Base-by-base conservation (phyloP, 2,113 vertebrate genomes). In the Chaetops frenatus region DNA sequence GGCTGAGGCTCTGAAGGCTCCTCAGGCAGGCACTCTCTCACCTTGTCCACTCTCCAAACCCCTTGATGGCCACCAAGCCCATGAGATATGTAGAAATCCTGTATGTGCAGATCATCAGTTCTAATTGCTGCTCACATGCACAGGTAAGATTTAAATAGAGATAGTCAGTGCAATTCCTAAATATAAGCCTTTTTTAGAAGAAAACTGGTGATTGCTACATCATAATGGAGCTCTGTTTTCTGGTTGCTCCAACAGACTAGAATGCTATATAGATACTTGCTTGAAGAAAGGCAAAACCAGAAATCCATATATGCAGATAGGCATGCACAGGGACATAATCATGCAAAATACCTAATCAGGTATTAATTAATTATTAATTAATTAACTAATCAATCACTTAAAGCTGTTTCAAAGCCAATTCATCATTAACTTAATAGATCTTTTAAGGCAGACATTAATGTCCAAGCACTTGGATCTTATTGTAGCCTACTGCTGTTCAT, bases 401-500 rank as follows among this genome's bases (percentile, higher is more conserved):
- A 70, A 94, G 23, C 57, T 72, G 11, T 54, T 95, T 88, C 76
- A 44, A 53, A 89, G 64, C 61, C 71, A 66, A 64, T 74, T 51
- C 45, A 40, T 53, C 11, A 54, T 82, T 67, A 60, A 80, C 78
- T 84, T 40, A 72, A 82, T 14, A 78, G 50, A 42, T 74, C 60
- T 87, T 76, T 81, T 81, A 72, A 88, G 35, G 42, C 86, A 86
- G 47, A 20, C 20, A 7, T 60, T 73, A 38, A 61, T 90, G 51
- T 67, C 23, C 15, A 50, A 88, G 83, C 57, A 71, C 67, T 90
- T 73, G 60, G n/a, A 67, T 78, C 24, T 45, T 47, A 44, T 4
- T 61, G n/a, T 80, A 54, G 85, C 47, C 81, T 96, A 57, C 90
- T 90, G 93, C 81, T 96, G 95, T 5, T 96, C 89, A 76, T 80